Conservation (phyloP, 2,113 vertebrate genomes). For the Entomyzon cyanotis region DNA sequence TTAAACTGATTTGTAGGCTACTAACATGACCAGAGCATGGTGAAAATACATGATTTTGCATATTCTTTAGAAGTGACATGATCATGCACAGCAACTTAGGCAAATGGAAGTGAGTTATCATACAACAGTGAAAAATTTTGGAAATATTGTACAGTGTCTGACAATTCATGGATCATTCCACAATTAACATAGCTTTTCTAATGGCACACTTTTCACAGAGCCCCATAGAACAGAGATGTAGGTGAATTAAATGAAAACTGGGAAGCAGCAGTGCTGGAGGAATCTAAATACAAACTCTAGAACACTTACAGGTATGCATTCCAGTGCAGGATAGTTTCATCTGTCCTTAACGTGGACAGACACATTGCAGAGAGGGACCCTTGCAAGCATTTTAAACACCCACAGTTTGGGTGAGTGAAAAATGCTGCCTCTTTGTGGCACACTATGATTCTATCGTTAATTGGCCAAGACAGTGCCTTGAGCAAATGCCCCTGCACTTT, state of each 20-base stretch:
- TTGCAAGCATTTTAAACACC: not conserved
- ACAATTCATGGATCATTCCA: not conserved
- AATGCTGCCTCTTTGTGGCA: not conserved
- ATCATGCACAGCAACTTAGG: not conserved
- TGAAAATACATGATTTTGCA: not conserved
- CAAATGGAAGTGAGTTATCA: not conserved
- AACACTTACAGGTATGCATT: not conserved
- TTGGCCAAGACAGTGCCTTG: not conserved
- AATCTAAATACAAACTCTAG: not conserved
- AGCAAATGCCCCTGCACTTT: not conserved
- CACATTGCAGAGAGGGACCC: not conserved
- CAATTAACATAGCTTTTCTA: not conserved
- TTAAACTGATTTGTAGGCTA: not conserved
- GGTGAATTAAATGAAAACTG: not conserved
- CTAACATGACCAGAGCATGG: not conserved
- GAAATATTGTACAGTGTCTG: not conserved
- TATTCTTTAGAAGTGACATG: not conserved
- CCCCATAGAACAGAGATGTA: not conserved
- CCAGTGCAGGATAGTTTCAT: not conserved
- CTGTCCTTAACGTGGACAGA: not conserved
- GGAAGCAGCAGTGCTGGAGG: not conserved
- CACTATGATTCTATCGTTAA: fast-evolving
- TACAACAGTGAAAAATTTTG: not conserved
- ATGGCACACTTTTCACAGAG: not conserved
- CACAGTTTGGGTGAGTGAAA: not conserved